Base-by-base conservation (phyloP, 2,797 vertebrate species). In the Picus viridis region DNA sequence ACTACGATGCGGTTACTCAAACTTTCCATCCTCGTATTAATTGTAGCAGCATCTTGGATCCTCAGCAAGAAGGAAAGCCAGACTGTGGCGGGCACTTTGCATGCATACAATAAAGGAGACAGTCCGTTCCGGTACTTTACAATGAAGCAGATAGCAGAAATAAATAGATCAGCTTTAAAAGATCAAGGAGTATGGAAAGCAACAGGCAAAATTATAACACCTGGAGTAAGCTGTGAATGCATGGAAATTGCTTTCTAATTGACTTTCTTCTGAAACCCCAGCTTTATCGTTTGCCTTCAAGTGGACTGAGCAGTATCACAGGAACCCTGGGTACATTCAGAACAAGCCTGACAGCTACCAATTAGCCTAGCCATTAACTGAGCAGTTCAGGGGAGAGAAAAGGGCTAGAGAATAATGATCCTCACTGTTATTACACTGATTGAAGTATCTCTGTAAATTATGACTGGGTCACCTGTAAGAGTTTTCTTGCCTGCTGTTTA, bases 1-100 rank as follows among this genome's bases (percentile, higher is more conserved):
- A 56, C 47, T 83, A 82, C 65, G 56, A 68, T 54, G 58, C 88
- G 24, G 45, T 89, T 93, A 87, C 63, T 93, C 93, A 85, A 87
- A 94, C 22, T 95, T 95, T 94, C 82, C 88, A 75, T 85, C 34
- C n/a, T 68, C 58, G 7, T 19, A 70, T 63, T 78, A 92, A 76
- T 80, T 0, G 7, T 47, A 77, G 67, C 49, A 90, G 79, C 73
- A 94, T 89, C 83, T 93, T 86, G 68, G 69, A 89, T n/a, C 9
- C 29, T 73, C 80, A 79, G 39, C 32, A 93, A 88, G 57, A 64
- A 70, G 41, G 36, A 89, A 23, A 93, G 30, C 12, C 57, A 61
- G 61, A 32, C 53, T 81, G 54, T 7, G 5, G 30, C 0, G 0
- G 43, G 53, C 70, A 61, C 24, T 61, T 63, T 58, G 49, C 51